A percentile compares a stretch with the other conserved stretches of the same genome.
Evolutionary conservation across 2,113 vertebrate genomes (phyloP).

Genomic region (Tiliqua scincoides): DNA sequence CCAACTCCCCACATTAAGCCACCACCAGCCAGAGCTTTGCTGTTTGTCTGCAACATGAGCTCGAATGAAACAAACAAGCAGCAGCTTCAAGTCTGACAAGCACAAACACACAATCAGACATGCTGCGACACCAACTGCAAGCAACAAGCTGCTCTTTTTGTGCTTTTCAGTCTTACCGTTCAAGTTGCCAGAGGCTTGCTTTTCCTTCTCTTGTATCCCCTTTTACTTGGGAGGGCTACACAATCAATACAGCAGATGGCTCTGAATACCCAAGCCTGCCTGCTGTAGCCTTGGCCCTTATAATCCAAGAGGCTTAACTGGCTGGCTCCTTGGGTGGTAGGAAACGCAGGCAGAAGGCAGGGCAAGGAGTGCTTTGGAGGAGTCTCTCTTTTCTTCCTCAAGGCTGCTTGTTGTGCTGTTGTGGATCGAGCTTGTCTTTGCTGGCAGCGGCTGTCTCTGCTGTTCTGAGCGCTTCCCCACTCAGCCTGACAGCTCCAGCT

Average conservation of each 20-base stretch:
- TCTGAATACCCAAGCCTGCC: constrained; percentile 27
- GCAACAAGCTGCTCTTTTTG: not conserved
- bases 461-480: constrained; percentile 45
- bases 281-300: constrained; percentile 40
- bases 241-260: constrained; percentile 42
- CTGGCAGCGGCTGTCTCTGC: constrained; percentile 51
- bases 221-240: constrained; percentile 65
- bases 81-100: not conserved
- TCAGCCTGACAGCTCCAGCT: constrained; percentile 55
- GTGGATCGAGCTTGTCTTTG: constrained; percentile 2
- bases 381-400: not conserved
- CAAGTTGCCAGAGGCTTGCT: constrained; percentile 38
- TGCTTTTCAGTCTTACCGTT: constrained; percentile 44
- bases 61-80: not conserved
- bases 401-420: not conserved
- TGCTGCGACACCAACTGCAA: not conserved
- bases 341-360: not conserved
- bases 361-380: not conserved
- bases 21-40: not conserved
- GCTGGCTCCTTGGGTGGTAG: not conserved
- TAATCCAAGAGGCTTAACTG: constrained; percentile 15
- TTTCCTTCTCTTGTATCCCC: constrained; percentile 48
- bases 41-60: constrained; percentile 3
- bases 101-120: not conserved
- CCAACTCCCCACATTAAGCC: not conserved